Base-by-base conservation (phyloP, 1,140 invertebrate genomes). In the Andricus grossulariae region DNA sequence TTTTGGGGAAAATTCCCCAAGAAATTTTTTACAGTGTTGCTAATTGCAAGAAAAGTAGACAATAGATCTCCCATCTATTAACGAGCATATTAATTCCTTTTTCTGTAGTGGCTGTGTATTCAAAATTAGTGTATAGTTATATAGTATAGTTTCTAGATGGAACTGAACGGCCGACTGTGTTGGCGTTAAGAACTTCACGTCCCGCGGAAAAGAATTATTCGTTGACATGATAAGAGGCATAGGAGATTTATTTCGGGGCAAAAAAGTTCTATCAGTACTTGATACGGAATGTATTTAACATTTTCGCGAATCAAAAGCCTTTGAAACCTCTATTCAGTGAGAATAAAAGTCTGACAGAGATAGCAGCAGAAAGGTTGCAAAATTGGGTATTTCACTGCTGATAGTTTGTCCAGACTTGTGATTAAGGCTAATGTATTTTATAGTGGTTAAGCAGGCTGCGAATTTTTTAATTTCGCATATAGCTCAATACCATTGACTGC, bases 211-310 rank as follows among this genome's bases (percentile, higher is more conserved):
- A 80, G 54, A 93, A 91, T 80, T 93, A 93, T 81, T 80, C 88
- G 4, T 91, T 92, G 71, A 90, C 93, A 39, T 89, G 94, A 54
- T 92, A 91, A 77, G 93, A 94, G 84, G 90, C 90, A 16, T 84
- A 93, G 45, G 87, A 88, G 1, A 88, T 94, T 66, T 83, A 92
- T 49, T 93, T 85, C 84, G 89, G 86, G 3, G 89, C 93, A 0
- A 85, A 89, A 71, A 92, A 91, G 79, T 94, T 93, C 80, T 88
- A 92, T 72, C 79, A 90, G 32, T 93, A 92, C 81, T 70, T 94
- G 16, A 86, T 83, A 73, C 91, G 91, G 16, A 80, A 81, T 10
- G 71, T 85, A 49, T 91, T 92, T 76, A 80, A 80, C 15, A 77
- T 92, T 6, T 54, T 77, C 16, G 91, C 90, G 5, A 92, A 93